A percentile compares a stretch with the other conserved stretches of the same genome.
These are phyloP conservation scores for Gracilinanus agilis DNA, from an alignment of 2,113 vertebrate species.

Conservation along the genomic window DNA sequence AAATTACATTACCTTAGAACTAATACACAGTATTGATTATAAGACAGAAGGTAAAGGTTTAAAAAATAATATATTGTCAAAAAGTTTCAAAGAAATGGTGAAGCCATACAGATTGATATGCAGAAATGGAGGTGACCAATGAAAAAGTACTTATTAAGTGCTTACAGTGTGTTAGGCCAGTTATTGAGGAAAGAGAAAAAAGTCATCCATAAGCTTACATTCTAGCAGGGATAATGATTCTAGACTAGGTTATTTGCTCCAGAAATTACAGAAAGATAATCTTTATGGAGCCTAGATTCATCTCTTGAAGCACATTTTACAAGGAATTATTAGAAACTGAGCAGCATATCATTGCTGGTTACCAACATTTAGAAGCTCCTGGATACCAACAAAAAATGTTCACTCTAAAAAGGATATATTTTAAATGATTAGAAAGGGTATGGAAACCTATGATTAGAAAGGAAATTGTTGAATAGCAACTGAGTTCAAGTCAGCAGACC, in stretches of 20 bases:
- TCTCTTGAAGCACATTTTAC: neutral
- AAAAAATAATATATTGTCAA: neutral
- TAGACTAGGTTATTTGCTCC: neutral
- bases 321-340: neutral
- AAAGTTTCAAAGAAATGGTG: neutral
- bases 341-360: neutral
- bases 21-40: too few relatives aligned
- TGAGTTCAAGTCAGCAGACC: neutral
- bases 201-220: neutral
- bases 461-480: neutral
- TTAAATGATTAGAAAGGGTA: neutral
- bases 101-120: neutral
- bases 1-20: too few relatives aligned
- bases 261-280: neutral
- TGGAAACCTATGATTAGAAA: neutral
- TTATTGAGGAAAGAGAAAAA: neutral
- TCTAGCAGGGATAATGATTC: neutral
- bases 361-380: neutral
- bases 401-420: neutral
- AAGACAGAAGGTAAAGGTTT: too few relatives aligned
- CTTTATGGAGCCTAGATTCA: neutral
- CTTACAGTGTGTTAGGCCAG: neutral
- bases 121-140: neutral
- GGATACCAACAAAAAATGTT: neutral
- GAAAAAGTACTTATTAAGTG: neutral